Evolutionary conservation across 2,797 vertebrate species (phyloP).

Genomic region (Bovichtus variegatus): DNA sequence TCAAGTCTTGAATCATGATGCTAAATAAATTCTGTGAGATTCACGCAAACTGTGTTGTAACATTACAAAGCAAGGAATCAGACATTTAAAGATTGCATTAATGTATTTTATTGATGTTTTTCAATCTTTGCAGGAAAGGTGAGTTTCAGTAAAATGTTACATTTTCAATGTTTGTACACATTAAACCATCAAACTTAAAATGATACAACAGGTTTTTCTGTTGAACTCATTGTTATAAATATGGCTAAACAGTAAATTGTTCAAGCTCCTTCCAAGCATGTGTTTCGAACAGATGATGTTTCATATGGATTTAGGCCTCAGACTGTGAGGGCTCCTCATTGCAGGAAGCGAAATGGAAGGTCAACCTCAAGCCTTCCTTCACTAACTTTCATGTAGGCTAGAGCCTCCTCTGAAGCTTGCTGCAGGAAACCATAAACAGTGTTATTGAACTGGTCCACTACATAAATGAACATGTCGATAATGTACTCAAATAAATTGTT

Average conservation of each 20-base stretch:
- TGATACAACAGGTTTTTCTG: conserved; percentile 59
- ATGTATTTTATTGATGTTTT: conserved; percentile 72
- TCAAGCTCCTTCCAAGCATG: conserved; percentile 42
- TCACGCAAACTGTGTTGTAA: neutral
- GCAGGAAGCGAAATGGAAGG: conserved; percentile 82
- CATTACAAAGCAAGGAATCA: conserved; percentile 19
- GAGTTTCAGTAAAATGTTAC: conserved; percentile 53
- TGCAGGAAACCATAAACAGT: conserved; percentile 74
- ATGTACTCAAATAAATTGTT: conserved; percentile 21
- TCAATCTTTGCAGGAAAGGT: conserved; percentile 42
- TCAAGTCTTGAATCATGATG: neutral
- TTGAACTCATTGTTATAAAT: conserved; percentile 71
- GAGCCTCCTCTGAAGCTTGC: conserved; percentile 74
- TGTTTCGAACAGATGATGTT: conserved; percentile 70
- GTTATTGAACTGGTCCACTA: conserved; percentile 71
- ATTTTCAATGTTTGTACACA: conserved; percentile 58
- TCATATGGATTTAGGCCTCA: conserved; percentile 53
- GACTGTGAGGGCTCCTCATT: conserved; percentile 65
- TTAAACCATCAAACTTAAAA: conserved; percentile 76
- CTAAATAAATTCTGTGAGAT: neutral
- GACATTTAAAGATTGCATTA: conserved; percentile 30
- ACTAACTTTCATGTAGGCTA: conserved; percentile 75
- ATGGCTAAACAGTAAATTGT: conserved; percentile 62
- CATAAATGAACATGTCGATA: conserved; percentile 44
- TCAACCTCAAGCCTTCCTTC: conserved; percentile 87